phyloP scores from a whole-genome alignment of 2,888 invertebrate genomes.

The Dolomedes plantarius region DNA sequence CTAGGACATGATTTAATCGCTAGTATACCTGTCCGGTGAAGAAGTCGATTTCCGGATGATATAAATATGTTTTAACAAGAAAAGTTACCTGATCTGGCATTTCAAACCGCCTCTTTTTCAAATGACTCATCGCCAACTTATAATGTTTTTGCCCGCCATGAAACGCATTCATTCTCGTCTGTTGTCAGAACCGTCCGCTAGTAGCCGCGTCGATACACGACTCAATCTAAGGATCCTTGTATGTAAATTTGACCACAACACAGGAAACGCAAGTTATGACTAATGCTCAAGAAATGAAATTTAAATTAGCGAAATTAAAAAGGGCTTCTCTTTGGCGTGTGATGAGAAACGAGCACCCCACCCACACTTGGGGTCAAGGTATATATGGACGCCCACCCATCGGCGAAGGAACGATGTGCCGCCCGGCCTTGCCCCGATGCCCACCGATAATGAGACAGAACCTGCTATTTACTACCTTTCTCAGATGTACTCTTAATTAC shows the following conservation, averaged over 20 bases:
- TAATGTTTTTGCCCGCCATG: too few relatives aligned
- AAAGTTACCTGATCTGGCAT: too few relatives aligned
- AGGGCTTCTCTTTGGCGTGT: neutral
- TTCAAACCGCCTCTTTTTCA: too few relatives aligned
- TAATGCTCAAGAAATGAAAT: slow-evolving; percentile 7
- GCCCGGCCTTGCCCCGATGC: slow-evolving; percentile 38
- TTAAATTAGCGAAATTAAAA: slow-evolving; percentile 19
- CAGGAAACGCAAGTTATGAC: neutral
- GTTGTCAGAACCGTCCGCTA: too few relatives aligned
- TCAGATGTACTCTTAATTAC: neutral
- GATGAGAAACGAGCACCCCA: slow-evolving; percentile 11
- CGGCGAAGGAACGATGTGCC: slow-evolving; percentile 13
- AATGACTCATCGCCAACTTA: too few relatives aligned
- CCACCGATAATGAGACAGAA: slow-evolving; percentile 11
- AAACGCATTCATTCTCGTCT: too few relatives aligned
- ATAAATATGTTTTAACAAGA: too few relatives aligned
- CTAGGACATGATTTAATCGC: too few relatives aligned
- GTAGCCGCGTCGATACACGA: too few relatives aligned
- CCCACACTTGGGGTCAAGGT: slow-evolving; percentile 58
- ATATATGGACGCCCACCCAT: slow-evolving; percentile 41
- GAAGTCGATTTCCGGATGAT: too few relatives aligned
- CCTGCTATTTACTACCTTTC: neutral
- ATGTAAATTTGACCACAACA: neutral
- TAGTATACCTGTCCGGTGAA: too few relatives aligned
- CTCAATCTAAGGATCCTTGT: too few relatives aligned